Base-by-base conservation (phyloP, 2,113 vertebrate genomes). In the Charadrius vociferus region DNA sequence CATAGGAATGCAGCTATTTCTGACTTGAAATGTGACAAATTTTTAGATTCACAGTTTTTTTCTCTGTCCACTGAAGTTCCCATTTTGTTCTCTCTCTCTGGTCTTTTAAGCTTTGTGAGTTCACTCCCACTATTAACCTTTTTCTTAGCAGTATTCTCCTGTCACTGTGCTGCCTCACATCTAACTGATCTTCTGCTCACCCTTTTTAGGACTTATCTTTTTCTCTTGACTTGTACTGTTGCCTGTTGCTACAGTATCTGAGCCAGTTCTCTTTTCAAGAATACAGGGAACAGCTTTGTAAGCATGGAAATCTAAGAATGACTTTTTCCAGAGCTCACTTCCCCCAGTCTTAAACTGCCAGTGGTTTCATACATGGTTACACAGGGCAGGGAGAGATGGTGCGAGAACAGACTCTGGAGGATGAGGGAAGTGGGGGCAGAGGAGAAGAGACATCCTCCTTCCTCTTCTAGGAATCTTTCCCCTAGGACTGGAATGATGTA, bases 101-200 rank as follows among this genome's bases (percentile, higher is more conserved):
- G 47, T 93, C 87, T 93, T 90, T 73, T 50, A 93, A 91, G 41
- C 52, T 89, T 78, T 88, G 67, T 63, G 63, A 93, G 68, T 92
- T 88, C 26, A 24, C 74, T 93, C 49, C 45, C 49, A 61, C 81
- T 78, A 81, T 92, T 93, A 91, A 88, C 90, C 88, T 92, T 94
- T 90, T 59, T 43, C 63, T 55, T 55, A 71, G 50, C 50, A 88
- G 50, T 27, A 5, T 92, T 95, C 90, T 88, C 26, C 52, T 63
- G 10, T 74, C 67, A 88, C 65, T 75, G 15, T 86, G 55, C 63
- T 72, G 53, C 59, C 29, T 83, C 63, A 49, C 22, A 55, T 90
- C 75, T 58, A 55, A 66, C 66, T 83, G 82, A 90, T 92, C 55
- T 75, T 82, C 62, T 88, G 58, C 36, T 94, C 47, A 30, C 34